These are phyloP conservation scores for Elegia similella DNA, from an alignment of 2,888 invertebrate species.

Conservation along the genomic window DNA sequence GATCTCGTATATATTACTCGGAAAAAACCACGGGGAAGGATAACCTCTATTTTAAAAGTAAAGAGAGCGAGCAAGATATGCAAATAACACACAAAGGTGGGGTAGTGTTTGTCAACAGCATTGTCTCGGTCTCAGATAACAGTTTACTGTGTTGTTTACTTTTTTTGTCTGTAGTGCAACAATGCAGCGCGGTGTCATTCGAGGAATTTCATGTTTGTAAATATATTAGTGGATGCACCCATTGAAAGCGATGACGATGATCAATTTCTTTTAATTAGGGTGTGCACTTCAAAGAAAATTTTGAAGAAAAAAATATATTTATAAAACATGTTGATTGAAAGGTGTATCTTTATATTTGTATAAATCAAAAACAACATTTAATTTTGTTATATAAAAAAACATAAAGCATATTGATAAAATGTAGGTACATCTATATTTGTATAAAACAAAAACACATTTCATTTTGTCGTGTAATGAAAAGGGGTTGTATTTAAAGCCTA, in stretches of 20 bases:
- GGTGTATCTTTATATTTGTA: too few relatives aligned
- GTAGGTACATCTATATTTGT: too few relatives aligned
- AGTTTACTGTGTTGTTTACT: background rate
- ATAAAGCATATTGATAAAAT: too few relatives aligned
- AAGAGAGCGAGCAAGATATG: background rate
- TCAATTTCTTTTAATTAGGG: background rate
- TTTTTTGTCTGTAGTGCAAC: conserved; percentile 11
- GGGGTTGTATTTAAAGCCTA: too few relatives aligned
- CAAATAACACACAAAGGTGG: background rate
- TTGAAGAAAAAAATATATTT: too few relatives aligned
- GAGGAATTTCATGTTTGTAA: background rate
- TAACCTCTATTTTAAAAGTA: background rate
- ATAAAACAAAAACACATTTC: too few relatives aligned
- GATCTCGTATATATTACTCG: too few relatives aligned
- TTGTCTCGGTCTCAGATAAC: background rate
- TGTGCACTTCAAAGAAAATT: too few relatives aligned
- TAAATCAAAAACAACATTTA: too few relatives aligned
- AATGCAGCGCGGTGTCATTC: conserved; percentile 2
- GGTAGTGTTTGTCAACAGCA: conserved; percentile 7
- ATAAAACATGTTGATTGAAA: too few relatives aligned
- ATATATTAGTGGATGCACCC: background rate
- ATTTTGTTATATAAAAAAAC: too few relatives aligned
- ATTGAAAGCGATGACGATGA: background rate
- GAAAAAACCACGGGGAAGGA: background rate
- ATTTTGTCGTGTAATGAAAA: too few relatives aligned